Evolutionary conservation across 2,888 invertebrate species (phyloP).

Genomic region (Thymelicus sylvestris): DNA sequence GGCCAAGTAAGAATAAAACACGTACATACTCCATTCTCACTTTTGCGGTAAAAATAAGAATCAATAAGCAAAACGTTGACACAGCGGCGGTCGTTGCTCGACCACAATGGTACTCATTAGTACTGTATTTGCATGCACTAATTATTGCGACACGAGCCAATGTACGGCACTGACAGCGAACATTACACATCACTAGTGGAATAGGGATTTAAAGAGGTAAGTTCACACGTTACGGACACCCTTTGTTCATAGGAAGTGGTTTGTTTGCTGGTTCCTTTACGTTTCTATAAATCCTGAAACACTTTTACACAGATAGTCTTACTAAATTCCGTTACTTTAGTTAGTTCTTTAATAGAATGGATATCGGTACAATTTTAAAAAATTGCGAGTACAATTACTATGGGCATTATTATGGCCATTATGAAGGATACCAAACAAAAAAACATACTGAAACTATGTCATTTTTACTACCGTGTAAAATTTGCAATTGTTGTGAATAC

Average conservation of each 20-base stretch:
- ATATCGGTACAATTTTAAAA: no score
- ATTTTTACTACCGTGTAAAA: no score
- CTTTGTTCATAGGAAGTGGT: not conserved
- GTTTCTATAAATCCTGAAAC: no score
- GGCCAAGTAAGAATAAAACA: not conserved
- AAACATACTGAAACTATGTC: no score
- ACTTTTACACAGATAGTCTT: no score
- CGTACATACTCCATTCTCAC: not conserved
- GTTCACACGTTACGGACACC: not conserved
- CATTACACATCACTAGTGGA: constrained; percentile 28
- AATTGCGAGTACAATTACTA: no score
- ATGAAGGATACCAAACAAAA: no score
- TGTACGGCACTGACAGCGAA: constrained; percentile 37
- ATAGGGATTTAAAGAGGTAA: constrained; percentile 4
- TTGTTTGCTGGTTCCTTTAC: not conserved
- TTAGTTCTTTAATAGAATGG: no score
- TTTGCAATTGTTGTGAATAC: no score
- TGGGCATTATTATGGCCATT: no score
- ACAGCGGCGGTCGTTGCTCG: constrained; percentile 44
- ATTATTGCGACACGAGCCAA: constrained; percentile 60
- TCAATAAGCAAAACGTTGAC: constrained; percentile 34
- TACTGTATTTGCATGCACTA: constrained; percentile 60
- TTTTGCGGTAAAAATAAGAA: constrained; percentile 21
- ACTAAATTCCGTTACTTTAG: no score
- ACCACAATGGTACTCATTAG: constrained; percentile 67